A percentile compares a stretch with the other conserved stretches of the same genome.
phyloP scores from a whole-genome alignment of 2,888 invertebrate genomes.

The Scaeva pyrastri region DNA sequence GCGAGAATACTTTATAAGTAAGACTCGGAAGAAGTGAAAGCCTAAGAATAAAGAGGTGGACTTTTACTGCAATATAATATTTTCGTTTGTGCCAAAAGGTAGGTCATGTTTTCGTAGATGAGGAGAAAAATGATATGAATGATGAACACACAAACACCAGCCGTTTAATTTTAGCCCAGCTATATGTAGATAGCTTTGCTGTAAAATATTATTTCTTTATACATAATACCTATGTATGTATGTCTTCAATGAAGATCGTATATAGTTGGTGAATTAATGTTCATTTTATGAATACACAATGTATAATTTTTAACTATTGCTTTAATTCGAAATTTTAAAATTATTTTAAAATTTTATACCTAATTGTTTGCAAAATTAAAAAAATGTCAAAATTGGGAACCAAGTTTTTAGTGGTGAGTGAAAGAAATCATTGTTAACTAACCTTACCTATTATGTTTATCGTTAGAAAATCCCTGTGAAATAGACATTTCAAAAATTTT shows the following conservation, averaged over 20 bases:
- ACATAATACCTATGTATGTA: not conserved
- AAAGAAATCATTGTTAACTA: too few species aligned
- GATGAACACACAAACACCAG: conserved; percentile 22
- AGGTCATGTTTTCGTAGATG: conserved; percentile 78
- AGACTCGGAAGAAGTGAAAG: conserved; percentile 75
- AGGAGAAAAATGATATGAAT: conserved; percentile 61
- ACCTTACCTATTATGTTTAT: too few species aligned
- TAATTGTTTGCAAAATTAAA: too few species aligned
- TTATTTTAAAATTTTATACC: too few species aligned
- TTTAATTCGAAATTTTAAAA: too few species aligned
- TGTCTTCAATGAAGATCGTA: not conserved
- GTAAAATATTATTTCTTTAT: not conserved
- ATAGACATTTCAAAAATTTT: too few species aligned
- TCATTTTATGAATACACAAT: too few species aligned
- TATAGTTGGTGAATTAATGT: not conserved
- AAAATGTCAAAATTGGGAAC: too few species aligned
- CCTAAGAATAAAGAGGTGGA: conserved; percentile 69
- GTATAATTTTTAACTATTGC: too few species aligned
- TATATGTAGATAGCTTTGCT: conserved; percentile 32
- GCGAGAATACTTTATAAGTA: conserved; percentile 38
- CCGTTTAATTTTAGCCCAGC: conserved; percentile 12
- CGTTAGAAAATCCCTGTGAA: too few species aligned
- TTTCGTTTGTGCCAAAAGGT: conserved; percentile 77
- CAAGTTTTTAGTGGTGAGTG: too few species aligned
- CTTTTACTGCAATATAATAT: conserved; percentile 76